Conservation (phyloP, 2,888 invertebrate species). For the Drosophila conformis region DNA sequence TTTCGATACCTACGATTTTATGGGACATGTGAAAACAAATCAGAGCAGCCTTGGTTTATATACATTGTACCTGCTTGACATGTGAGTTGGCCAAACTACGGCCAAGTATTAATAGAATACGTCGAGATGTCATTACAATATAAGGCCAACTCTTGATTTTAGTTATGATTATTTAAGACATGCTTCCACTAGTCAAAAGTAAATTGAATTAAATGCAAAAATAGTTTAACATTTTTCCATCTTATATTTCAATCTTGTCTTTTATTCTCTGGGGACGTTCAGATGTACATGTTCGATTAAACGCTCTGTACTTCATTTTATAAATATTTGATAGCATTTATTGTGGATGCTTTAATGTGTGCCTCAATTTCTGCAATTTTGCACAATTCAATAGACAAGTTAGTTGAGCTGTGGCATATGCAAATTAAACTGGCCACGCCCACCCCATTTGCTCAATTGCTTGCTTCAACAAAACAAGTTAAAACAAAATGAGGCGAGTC, state of each 20-base stretch:
- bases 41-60: not conserved
- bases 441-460: constrained; percentile 69
- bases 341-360: not conserved
- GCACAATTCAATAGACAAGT: constrained; percentile 41
- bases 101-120: not conserved
- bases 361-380: constrained; percentile 6
- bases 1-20: not conserved
- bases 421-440: constrained; percentile 59
- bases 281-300: not conserved
- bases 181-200: not conserved
- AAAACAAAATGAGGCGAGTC: constrained; percentile 26
- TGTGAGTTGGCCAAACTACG: not conserved
- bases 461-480: constrained; percentile 41
- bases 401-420: constrained; percentile 45
- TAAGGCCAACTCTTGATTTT: not conserved
- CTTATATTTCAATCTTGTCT: not conserved
- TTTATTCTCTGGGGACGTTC: not conserved
- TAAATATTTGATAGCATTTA: not conserved
- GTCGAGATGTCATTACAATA: not conserved
- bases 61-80: not conserved
- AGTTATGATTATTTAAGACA: not conserved
- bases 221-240: not conserved
- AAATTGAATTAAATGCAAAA: not conserved
- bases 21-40: not conserved
- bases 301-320: not conserved